A percentile compares a stretch with the other conserved stretches of the same genome.
Conservation (phyloP, 1,140 invertebrate species). For the Aphelenchoides besseyi region DNA sequence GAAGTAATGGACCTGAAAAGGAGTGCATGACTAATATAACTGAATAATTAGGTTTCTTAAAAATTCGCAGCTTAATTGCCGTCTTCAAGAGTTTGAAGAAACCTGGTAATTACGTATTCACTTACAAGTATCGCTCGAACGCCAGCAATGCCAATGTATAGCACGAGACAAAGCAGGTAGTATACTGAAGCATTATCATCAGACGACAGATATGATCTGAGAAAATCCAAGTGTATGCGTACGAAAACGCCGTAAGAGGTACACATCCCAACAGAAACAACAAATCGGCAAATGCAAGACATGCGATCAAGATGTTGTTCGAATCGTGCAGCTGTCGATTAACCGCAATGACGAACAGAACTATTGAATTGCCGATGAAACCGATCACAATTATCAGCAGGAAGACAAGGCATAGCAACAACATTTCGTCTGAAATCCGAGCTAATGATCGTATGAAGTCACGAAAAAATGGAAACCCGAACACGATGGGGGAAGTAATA, state of each 20-base stretch:
- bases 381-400: constrained; percentile 49
- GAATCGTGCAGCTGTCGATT: constrained; percentile 47
- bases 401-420: constrained; percentile 37
- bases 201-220: constrained; percentile 35
- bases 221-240: constrained; percentile 68
- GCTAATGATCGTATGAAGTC: neutral
- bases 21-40: too few species aligned
- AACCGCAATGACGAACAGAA: constrained; percentile 44
- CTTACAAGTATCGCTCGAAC: constrained; percentile 72
- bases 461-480: neutral
- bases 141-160: constrained; percentile 93
- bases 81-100: too few species aligned
- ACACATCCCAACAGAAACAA: constrained; percentile 91
- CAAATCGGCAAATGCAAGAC: constrained; percentile 72
- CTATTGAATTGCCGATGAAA: constrained; percentile 44
- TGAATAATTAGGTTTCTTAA: too few species aligned
- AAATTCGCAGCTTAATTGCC: too few species aligned
- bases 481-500: neutral
- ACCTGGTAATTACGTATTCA: too few species aligned
- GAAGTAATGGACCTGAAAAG: constrained; percentile 41
- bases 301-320: constrained; percentile 51
- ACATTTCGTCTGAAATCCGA: constrained; percentile 29
- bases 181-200: constrained; percentile 63
- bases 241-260: constrained; percentile 82
- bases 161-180: constrained; percentile 84